Base-by-base conservation (phyloP, 2,113 vertebrate species). In the Poicephalus meyeri region DNA sequence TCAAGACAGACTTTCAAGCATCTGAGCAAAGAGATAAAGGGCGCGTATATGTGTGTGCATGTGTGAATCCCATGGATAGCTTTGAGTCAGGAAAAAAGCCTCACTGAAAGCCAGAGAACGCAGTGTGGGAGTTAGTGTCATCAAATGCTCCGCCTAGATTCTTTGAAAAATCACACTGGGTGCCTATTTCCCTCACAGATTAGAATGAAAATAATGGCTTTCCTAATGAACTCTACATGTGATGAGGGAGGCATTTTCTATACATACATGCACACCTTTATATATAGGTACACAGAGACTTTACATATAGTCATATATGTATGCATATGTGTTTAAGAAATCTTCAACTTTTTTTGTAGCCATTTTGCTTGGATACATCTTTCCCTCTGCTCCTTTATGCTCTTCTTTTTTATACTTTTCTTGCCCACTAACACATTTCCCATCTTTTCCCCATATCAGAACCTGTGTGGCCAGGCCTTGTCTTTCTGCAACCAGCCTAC, bases 201-300 rank as follows among this genome's bases (percentile, higher is more conserved):
- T 44, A 81, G 23, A 61, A 68, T 52, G 52, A 86, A 77, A 91
- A 83, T 9, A 53, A n/a, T 53, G 47, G 31, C 10, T 65, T 70
- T 80, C 52, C 65, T 81, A 69, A 72, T 29, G 77, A 79, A 65
- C 20, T 8, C 28, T 6, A 16, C n/a, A 49, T 5, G 2, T 47
- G 25, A 28, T 29, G 50, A 72, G 33, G 24, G 35, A 81, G 35
- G 15, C 11, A 37, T 90, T 95, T 95, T 86, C 50, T 65, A 7
- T 33, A 16, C 3, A 42, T 25, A 6, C 8, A 10, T 33, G 6
- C 20, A 31, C 55, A 46, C 18, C 47, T 91, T 73, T 86, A 47
- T 58, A 50, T 10, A 23, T 42, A 71, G 35, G 2, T 41, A 49
- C 41, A n/a, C 17, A 53, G n/a, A 0, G 0, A 71, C 15, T 91